These are phyloP conservation scores for Platalea minor DNA, from an alignment of 2,797 vertebrate species.

Conservation along the genomic window DNA sequence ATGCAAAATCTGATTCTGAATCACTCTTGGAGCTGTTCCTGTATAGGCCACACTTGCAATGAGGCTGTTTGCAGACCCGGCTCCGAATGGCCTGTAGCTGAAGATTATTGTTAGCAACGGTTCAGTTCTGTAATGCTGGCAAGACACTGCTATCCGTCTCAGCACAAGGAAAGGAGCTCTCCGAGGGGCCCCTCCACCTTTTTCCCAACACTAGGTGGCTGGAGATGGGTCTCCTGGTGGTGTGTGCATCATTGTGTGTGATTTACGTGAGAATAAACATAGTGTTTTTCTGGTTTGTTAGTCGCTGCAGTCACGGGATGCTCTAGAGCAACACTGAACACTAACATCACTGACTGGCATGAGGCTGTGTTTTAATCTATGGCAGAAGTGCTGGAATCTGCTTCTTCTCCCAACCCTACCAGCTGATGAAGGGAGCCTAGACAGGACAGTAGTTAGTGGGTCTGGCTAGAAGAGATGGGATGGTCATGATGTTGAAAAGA, in stretches of 20 bases:
- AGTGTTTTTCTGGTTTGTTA: background rate
- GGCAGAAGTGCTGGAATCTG: background rate
- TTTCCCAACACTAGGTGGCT: accelerated
- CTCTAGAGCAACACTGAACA: background rate
- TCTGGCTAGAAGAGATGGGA: background rate
- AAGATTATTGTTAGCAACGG: background rate
- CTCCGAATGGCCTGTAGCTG: background rate
- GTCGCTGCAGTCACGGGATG: background rate
- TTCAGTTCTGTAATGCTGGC: background rate
- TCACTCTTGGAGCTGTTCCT: slow-evolving; percentile 39
- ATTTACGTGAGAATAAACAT: background rate
- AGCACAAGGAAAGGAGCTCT: background rate
- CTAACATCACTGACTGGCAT: accelerated
- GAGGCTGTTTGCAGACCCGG: background rate
- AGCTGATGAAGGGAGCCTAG: background rate
- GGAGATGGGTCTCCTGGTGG: background rate
- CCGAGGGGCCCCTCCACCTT: background rate
- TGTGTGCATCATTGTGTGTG: background rate
- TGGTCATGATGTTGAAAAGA: background rate
- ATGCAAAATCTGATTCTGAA: background rate
- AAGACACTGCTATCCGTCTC: background rate
- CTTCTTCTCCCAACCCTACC: background rate
- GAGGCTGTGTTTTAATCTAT: background rate
- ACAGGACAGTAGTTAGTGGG: background rate
- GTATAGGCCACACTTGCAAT: background rate